These are phyloP conservation scores for Synodontis membranacea DNA, from an alignment of 2,113 vertebrate genomes.

Conservation along the genomic window DNA sequence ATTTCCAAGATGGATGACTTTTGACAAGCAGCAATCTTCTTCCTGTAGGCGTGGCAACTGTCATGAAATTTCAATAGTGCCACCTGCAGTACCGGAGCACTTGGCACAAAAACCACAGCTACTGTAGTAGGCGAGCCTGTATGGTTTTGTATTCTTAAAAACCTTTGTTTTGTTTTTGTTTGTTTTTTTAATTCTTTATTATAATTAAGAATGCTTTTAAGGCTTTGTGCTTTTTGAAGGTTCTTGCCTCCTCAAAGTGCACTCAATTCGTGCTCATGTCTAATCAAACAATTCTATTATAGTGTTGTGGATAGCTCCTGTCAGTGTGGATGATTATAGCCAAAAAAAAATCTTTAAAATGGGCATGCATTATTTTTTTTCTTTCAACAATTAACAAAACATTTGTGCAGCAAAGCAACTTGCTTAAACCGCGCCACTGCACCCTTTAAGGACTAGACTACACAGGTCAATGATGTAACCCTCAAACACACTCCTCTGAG, in stretches of 20 bases:
- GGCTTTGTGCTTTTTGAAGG: neutral
- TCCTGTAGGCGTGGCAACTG: conserved; percentile 5
- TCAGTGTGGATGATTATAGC: neutral
- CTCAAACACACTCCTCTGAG: neutral
- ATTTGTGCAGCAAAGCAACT: neutral
- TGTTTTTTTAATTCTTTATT: too few species aligned
- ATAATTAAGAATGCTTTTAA: neutral
- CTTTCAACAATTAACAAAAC: neutral
- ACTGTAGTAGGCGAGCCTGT: too few species aligned
- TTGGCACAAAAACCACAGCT: neutral
- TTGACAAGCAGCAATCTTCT: neutral
- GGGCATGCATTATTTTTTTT: too few species aligned
- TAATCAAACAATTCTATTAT: neutral
- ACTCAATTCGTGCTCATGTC: neutral
- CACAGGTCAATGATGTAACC: neutral
- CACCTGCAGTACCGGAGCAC: neutral
- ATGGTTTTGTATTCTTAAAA: neutral
- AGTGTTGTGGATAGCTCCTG: neutral
- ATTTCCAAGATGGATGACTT: neutral
- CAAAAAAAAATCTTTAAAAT: too few species aligned
- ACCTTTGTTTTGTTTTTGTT: too few species aligned
- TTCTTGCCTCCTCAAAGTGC: neutral
- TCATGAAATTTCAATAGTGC: neutral
- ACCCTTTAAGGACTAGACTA: neutral
- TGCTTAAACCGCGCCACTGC: neutral